Evolutionary conservation across 2,113 vertebrate genomes (phyloP).

Genomic region (Pleuronectes platessa): DNA sequence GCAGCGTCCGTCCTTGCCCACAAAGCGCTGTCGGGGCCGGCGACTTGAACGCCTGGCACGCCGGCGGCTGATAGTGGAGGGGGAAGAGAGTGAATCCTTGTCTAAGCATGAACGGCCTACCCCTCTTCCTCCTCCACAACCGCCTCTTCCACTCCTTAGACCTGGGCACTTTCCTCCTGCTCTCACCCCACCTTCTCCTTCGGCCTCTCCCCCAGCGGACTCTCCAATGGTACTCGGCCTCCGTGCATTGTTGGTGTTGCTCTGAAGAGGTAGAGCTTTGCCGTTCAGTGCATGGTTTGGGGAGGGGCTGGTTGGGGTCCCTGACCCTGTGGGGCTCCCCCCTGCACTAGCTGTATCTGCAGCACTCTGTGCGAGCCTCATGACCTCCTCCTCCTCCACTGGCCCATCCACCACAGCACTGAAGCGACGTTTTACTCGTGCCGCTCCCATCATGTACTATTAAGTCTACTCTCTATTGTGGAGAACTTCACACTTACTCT

Average conservation of each 20-base stretch:
- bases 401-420: conserved; percentile 83
- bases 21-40: conserved; percentile 86
- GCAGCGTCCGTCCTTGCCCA: conserved; percentile 92
- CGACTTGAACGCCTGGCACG: conserved; percentile 60
- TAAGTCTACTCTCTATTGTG: conserved; percentile 5
- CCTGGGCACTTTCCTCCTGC: conserved; percentile 55
- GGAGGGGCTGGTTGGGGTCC: conserved; percentile 62
- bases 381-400: conserved; percentile 84
- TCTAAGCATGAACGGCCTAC: conserved; percentile 54
- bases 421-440: conserved; percentile 84
- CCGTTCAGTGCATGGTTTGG: conserved; percentile 76
- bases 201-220: conserved; percentile 51
- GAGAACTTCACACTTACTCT: neutral
- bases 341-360: conserved; percentile 71
- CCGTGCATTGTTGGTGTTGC: conserved; percentile 68
- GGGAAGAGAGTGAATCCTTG: conserved; percentile 62
- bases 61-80: conserved; percentile 60
- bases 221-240: conserved; percentile 66
- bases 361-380: conserved; percentile 82
- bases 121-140: conserved; percentile 64
- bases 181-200: conserved; percentile 69
- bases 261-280: conserved; percentile 71
- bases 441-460: conserved; percentile 77
- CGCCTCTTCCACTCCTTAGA: conserved; percentile 56
- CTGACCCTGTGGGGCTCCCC: conserved; percentile 61